Evolutionary conservation across 2,888 invertebrate species (phyloP).

Genomic region (Ariolimax columbianus): DNA sequence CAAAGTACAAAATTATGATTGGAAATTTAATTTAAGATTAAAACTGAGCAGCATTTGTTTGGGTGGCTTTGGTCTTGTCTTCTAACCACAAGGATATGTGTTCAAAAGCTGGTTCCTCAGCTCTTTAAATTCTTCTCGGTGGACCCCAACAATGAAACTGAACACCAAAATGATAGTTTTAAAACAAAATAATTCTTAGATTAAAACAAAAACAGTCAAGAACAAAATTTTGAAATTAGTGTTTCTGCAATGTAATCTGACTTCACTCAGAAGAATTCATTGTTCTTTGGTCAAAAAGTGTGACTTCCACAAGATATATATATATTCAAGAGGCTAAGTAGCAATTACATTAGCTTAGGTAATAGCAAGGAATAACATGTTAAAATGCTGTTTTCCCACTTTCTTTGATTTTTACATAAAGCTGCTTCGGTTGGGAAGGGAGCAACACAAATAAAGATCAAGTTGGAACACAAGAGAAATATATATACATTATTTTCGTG

Average conservation of each 20-base stretch:
- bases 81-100: no score
- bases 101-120: no score
- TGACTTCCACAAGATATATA: not conserved
- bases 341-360: not conserved
- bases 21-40: no score
- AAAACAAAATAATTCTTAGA: not conserved
- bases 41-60: no score
- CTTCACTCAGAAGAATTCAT: not conserved
- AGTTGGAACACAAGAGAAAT: not conserved
- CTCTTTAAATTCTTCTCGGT: no score
- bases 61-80: no score
- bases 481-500: not conserved
- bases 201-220: not conserved
- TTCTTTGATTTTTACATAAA: not conserved
- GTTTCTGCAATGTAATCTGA: not conserved
- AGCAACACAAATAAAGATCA: not conserved
- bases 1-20: conserved; percentile 6
- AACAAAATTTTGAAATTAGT: not conserved
- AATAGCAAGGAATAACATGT: not conserved
- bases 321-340: not conserved
- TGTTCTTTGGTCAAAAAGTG: not conserved
- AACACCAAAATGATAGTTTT: not conserved
- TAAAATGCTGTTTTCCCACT: not conserved
- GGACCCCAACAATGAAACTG: not conserved
- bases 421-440: not conserved